These are phyloP conservation scores for Maconellicoccus hirsutus DNA, from an alignment of 1,140 invertebrate species.

Conservation along the genomic window DNA sequence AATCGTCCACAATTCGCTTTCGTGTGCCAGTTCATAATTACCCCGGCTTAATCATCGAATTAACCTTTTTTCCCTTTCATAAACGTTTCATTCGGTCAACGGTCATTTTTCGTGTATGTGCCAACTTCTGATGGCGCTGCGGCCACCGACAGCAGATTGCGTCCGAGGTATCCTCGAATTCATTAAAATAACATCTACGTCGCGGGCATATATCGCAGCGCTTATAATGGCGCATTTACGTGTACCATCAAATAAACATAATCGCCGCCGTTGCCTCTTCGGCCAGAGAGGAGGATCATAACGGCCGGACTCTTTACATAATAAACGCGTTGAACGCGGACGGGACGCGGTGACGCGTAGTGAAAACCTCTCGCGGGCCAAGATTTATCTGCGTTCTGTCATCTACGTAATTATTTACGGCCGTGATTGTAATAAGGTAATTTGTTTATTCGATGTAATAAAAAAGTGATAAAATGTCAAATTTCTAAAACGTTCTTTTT, in stretches of 20 bases:
- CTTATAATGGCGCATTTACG: no score
- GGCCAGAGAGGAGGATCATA: no score
- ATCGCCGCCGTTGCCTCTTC: no score
- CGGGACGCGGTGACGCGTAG: no score
- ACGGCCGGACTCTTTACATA: not conserved
- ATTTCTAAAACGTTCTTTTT: not conserved
- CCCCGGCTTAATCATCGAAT: not conserved
- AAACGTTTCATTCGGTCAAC: no score
- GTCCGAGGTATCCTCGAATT: no score
- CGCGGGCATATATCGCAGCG: no score
- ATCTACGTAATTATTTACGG: conserved; percentile 9
- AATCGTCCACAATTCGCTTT: not conserved
- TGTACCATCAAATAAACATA: no score
- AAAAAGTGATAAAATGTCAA: conserved; percentile 9
- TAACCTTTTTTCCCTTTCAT: not conserved
- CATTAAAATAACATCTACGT: no score
- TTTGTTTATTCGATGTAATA: not conserved
- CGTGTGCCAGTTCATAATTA: not conserved
- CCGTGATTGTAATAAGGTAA: conserved; percentile 3
- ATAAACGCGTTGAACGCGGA: not conserved
- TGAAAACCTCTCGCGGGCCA: not conserved
- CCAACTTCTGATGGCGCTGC: no score
- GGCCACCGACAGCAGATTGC: no score
- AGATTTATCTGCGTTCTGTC: conserved; percentile 3
- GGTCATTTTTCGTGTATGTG: no score